phyloP scores from a whole-genome alignment of 2,888 invertebrate species.

The Athripsodes cinereus region DNA sequence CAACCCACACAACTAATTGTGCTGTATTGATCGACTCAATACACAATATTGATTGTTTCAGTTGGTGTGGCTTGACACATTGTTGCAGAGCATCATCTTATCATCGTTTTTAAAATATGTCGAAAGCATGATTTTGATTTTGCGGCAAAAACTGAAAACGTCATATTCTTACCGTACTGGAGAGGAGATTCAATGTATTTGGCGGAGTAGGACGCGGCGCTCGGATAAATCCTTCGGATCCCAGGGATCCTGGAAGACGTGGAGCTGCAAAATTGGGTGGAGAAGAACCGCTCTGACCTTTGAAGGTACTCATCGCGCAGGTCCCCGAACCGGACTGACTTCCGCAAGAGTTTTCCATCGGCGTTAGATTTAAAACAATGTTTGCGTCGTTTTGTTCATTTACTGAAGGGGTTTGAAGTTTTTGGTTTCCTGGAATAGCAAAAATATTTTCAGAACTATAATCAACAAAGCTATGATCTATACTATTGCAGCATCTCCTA shows the following conservation, averaged over 20 bases:
- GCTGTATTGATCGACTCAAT: too few relatives aligned
- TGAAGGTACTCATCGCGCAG: constrained; percentile 58
- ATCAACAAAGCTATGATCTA: too few relatives aligned
- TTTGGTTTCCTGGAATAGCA: constrained; percentile 13
- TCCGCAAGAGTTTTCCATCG: constrained; percentile 48
- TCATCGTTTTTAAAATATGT: too few relatives aligned
- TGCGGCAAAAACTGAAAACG: too few relatives aligned
- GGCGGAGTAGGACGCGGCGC: constrained; percentile 75
- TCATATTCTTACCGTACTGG: constrained; percentile 53
- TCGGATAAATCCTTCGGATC: constrained; percentile 39
- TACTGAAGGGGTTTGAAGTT: constrained; percentile 12
- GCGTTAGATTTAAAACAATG: constrained; percentile 72
- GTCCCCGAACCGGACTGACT: constrained; percentile 35
- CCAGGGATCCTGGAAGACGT: constrained; percentile 10
- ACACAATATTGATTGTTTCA: too few relatives aligned
- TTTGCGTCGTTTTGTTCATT: constrained; percentile 39
- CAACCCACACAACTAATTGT: too few relatives aligned
- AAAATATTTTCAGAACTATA: too few relatives aligned
- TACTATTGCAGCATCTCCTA: too few relatives aligned
- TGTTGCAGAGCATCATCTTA: too few relatives aligned
- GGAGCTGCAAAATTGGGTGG: constrained; percentile 36
- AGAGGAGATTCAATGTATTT: constrained; percentile 71
- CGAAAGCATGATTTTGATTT: too few relatives aligned
- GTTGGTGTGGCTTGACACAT: too few relatives aligned
- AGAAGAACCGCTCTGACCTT: constrained; percentile 54